Percentiles rank a stretch among this genome's conserved stretches.
Conservation (phyloP, 2,797 vertebrate genomes). For the Orientallactaga sibirica region DNA sequence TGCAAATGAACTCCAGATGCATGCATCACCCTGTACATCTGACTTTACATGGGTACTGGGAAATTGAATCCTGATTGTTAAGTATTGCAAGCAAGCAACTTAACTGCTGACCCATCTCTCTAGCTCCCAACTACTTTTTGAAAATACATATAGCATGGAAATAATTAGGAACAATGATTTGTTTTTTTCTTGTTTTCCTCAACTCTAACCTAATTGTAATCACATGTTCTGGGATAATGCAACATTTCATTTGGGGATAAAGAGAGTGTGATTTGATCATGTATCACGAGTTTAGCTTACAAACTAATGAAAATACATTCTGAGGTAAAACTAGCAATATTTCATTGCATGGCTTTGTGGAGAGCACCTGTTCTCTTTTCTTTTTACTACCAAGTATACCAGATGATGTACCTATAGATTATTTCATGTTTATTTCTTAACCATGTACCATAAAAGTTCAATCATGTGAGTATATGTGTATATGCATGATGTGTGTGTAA, state of each 20-base stretch:
- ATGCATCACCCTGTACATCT: too few species aligned
- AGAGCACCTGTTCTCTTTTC: background rate
- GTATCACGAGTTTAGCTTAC: background rate
- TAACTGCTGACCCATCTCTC: too few species aligned
- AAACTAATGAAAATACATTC: background rate
- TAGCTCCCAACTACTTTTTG: background rate
- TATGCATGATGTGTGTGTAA: background rate
- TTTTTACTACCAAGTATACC: background rate
- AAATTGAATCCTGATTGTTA: too few species aligned
- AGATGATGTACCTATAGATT: background rate
- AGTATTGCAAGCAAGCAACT: too few species aligned
- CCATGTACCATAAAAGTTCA: background rate
- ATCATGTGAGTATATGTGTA: constrained; percentile 22
- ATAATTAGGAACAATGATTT: constrained; percentile 9
- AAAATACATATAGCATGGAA: background rate
- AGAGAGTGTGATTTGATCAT: background rate
- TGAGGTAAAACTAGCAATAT: background rate
- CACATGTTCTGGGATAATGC: background rate
- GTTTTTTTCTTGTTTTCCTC: constrained; percentile 27
- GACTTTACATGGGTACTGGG: too few species aligned
- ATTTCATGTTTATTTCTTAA: background rate
- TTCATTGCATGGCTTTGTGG: background rate
- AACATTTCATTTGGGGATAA: constrained; percentile 26
- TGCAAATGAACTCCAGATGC: too few species aligned
- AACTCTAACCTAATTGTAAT: background rate